A percentile compares a stretch with the other conserved stretches of the same genome.
Evolutionary conservation across 2,113 vertebrate species (phyloP).

Genomic region (Embiotoca jacksoni): DNA sequence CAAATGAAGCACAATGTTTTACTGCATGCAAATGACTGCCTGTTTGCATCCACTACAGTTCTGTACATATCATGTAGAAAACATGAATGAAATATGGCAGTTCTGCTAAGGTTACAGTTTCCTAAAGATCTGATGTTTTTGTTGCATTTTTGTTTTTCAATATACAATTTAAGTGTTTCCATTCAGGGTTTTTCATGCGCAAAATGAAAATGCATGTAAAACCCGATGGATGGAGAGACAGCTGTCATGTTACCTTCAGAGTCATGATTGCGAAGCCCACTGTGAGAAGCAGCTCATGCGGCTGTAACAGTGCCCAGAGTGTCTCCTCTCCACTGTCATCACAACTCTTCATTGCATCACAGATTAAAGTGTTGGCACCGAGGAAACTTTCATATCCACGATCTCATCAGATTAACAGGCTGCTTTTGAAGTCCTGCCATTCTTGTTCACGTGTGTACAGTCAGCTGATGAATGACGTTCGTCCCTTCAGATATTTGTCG

Average conservation of each 20-base stretch:
- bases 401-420: slow-evolving; percentile 33
- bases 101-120: too few species aligned
- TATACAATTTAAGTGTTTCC: too few species aligned
- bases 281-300: slow-evolving; percentile 16
- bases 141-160: too few species aligned
- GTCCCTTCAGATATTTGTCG: not conserved
- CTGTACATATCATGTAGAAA: too few species aligned
- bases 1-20: too few species aligned
- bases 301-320: slow-evolving; percentile 24
- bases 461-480: not conserved
- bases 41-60: too few species aligned
- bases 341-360: slow-evolving; percentile 67
- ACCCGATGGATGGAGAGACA: too few species aligned
- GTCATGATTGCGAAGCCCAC: not conserved
- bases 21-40: too few species aligned
- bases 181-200: too few species aligned
- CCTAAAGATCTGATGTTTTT: too few species aligned
- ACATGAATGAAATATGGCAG: too few species aligned
- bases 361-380: slow-evolving; percentile 51
- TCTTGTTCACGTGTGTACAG: not conserved
- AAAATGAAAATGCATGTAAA: too few species aligned
- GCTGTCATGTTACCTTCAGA: not conserved
- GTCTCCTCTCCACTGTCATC: slow-evolving; percentile 28
- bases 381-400: slow-evolving; percentile 44
- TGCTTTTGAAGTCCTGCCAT: slow-evolving; percentile 28